A percentile compares a stretch with the other conserved stretches of the same genome.
These are phyloP conservation scores for Dinothrombium tinctorium DNA, from an alignment of 1,140 invertebrate genomes.

Conservation along the genomic window DNA sequence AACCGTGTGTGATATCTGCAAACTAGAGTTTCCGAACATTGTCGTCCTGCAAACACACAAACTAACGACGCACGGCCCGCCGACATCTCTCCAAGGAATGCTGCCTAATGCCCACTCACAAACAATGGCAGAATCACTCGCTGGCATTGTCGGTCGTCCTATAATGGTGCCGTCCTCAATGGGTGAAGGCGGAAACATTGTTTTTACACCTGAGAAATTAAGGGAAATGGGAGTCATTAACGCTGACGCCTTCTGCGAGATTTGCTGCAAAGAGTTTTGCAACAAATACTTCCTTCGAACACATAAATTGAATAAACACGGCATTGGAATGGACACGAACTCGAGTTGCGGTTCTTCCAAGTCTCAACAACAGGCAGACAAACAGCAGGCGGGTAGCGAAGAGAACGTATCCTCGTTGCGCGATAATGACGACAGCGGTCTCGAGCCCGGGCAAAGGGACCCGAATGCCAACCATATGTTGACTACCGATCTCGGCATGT, in stretches of 20 bases:
- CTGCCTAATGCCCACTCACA: slow-evolving; percentile 3
- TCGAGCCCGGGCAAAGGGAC: slow-evolving; percentile 4
- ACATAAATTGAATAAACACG: slow-evolving; percentile 34
- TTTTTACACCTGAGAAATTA: slow-evolving; percentile 38
- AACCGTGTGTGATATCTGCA: slow-evolving; percentile 50
- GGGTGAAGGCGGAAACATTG: background rate
- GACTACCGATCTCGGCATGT: background rate
- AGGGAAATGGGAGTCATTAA: slow-evolving; percentile 52
- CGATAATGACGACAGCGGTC: background rate
- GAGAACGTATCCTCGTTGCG: background rate
- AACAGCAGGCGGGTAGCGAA: background rate
- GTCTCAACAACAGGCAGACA: background rate
- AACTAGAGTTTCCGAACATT: slow-evolving; percentile 97
- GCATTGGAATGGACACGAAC: slow-evolving; percentile 15
- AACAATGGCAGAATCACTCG: background rate
- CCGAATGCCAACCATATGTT: background rate
- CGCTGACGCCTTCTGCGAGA: slow-evolving; percentile 69
- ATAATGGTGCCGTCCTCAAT: background rate
- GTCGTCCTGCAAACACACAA: slow-evolving; percentile 45
- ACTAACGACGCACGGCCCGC: slow-evolving; percentile 9
- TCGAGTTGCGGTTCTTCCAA: slow-evolving; percentile 3
- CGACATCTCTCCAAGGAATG: slow-evolving; percentile 2
- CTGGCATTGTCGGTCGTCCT: background rate
- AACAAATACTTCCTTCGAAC: slow-evolving; percentile 30
- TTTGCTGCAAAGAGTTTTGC: slow-evolving; percentile 82